These are phyloP conservation scores for Tragelaphus buxtoni DNA, from an alignment of 2,113 vertebrate genomes.

Conservation along the genomic window DNA sequence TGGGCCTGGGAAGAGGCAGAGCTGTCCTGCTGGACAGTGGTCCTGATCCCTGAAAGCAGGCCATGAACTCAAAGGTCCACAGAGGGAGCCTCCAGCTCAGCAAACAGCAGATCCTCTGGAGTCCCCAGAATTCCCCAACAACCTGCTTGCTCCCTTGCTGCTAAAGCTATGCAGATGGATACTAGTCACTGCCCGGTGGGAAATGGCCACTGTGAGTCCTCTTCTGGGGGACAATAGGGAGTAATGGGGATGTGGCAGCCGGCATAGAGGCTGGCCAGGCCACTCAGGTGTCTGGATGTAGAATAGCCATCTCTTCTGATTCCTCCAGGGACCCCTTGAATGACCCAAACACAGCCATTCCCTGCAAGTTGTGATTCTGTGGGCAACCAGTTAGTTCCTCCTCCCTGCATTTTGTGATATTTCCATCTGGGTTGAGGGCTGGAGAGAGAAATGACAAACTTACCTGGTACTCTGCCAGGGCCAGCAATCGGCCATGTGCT, in stretches of 20 bases:
- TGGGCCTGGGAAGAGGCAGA: neutral
- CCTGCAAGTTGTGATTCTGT: neutral
- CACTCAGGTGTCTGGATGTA: neutral
- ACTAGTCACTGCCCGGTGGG: neutral
- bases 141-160: too few species aligned
- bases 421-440: neutral
- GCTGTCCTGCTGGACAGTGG: neutral
- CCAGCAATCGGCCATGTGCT: neutral
- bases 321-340: neutral
- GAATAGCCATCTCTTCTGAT: neutral
- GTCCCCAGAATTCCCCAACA: neutral
- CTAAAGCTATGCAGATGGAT: neutral
- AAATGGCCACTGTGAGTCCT: neutral
- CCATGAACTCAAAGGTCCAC: neutral
- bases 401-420: neutral
- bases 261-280: neutral
- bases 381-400: neutral
- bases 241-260: neutral
- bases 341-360: too few species aligned
- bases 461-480: neutral
- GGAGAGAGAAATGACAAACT: neutral
- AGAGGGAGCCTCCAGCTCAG: neutral
- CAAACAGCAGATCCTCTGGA: neutral
- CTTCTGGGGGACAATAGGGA: neutral
- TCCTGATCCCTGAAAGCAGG: neutral